These are phyloP conservation scores for Beris chalybata DNA, from an alignment of 2,888 invertebrate species.

Conservation along the genomic window DNA sequence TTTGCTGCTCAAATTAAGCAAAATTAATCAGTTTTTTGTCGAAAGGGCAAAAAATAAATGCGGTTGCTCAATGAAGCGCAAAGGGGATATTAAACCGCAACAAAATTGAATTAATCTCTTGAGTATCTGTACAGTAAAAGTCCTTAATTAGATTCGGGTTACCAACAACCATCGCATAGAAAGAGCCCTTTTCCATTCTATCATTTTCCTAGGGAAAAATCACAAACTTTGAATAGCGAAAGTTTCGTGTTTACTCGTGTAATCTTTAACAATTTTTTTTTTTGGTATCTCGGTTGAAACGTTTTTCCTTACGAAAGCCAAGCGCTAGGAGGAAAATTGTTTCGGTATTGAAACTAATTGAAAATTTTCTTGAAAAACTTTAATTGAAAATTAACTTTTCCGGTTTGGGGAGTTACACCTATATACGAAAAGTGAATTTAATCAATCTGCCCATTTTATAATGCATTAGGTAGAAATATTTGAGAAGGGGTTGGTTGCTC, in stretches of 20 bases:
- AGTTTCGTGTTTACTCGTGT: slow-evolving; percentile 23
- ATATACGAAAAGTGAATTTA: no score
- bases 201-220: slow-evolving; percentile 28
- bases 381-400: slow-evolving; percentile 31
- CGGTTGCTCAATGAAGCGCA: slow-evolving; percentile 22
- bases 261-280: slow-evolving; percentile 13
- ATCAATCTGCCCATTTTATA: no score
- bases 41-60: no score
- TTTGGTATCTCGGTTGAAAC: background rate
- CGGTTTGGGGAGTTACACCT: no score
- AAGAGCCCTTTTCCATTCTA: slow-evolving; percentile 28
- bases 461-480: no score
- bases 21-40: no score
- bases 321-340: slow-evolving; percentile 13
- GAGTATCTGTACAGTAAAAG: slow-evolving; percentile 23
- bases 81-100: slow-evolving; percentile 31
- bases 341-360: slow-evolving; percentile 29
- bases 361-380: slow-evolving; percentile 30
- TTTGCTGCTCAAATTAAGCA: no score
- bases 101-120: slow-evolving; percentile 32
- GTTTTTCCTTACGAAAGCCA: background rate
- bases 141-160: slow-evolving; percentile 33
- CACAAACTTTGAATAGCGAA: slow-evolving; percentile 30
- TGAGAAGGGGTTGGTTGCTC: no score
- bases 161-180: slow-evolving; percentile 16